Conservation (phyloP, 2,797 vertebrate genomes). For the Ambastaia sidthimunki region DNA sequence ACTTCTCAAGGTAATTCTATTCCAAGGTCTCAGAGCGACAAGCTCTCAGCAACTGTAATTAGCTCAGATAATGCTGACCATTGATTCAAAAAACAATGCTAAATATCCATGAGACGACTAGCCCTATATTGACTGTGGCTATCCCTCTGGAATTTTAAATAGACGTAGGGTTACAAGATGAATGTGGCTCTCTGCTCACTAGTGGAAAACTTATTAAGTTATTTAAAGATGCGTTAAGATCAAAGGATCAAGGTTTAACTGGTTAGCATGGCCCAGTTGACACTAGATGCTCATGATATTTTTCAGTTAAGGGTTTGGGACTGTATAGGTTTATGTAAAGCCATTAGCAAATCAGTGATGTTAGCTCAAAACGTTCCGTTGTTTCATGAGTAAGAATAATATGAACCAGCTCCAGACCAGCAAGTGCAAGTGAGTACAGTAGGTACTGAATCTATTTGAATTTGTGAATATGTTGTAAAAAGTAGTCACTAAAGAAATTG, state of each 20-base stretch:
- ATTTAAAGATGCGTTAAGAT: background rate
- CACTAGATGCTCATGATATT: too few relatives aligned
- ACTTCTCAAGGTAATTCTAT: conserved; percentile 65
- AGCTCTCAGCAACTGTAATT: conserved; percentile 71
- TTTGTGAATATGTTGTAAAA: too few relatives aligned
- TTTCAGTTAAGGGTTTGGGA: too few relatives aligned
- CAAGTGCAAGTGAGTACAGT: too few relatives aligned
- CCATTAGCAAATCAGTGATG: too few relatives aligned
- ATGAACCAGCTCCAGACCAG: too few relatives aligned
- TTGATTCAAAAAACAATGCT: conserved; percentile 62
- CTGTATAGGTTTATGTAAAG: too few relatives aligned
- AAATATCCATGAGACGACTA: conserved; percentile 60
- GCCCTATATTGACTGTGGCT: conserved; percentile 28
- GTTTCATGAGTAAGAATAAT: too few relatives aligned
- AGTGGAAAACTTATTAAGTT: background rate
- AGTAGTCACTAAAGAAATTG: too few relatives aligned
- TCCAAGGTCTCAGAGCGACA: conserved; percentile 59
- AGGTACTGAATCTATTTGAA: too few relatives aligned
- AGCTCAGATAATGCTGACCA: conserved; percentile 67
- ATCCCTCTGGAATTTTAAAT: conserved; percentile 31
- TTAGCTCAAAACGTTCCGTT: too few relatives aligned
- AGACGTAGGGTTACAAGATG: background rate
- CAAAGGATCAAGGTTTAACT: background rate
- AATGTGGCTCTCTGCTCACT: background rate
- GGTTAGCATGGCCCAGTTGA: background rate